These are phyloP conservation scores for Phaethon lepturus DNA, from an alignment of 2,113 vertebrate species.

Conservation along the genomic window DNA sequence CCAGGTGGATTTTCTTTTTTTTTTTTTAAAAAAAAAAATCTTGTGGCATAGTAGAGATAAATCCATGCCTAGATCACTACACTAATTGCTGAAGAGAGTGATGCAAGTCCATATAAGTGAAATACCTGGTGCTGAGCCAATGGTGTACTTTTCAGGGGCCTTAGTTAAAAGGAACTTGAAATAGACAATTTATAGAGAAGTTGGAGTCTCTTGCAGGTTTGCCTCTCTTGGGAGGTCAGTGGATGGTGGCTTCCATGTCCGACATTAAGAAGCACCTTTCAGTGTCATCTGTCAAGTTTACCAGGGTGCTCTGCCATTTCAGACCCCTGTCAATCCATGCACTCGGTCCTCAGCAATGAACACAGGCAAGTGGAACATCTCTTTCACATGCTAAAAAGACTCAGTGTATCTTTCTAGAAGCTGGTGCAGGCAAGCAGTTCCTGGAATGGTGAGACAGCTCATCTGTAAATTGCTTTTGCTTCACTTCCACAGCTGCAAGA, in stretches of 20 bases:
- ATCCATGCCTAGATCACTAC: background rate
- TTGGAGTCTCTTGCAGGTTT: background rate
- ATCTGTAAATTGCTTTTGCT: slow-evolving; percentile 47
- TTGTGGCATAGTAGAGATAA: background rate
- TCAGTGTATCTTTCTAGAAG: background rate
- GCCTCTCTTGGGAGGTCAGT: background rate
- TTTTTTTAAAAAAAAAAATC: background rate
- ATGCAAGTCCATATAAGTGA: background rate
- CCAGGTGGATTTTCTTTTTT: background rate
- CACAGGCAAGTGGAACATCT: background rate
- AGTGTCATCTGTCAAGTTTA: background rate
- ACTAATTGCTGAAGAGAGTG: background rate
- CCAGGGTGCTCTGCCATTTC: background rate
- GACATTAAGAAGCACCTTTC: background rate
- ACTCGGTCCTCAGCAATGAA: background rate
- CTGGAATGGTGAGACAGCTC: slow-evolving; percentile 11
- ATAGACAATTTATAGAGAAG: background rate
- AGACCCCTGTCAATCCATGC: background rate
- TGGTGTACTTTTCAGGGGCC: background rate
- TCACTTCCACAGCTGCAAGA: slow-evolving; percentile 45
- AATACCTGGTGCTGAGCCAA: background rate
- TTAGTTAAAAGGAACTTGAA: background rate
- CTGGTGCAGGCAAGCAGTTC: slow-evolving; percentile 7
- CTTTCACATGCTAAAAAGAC: background rate
- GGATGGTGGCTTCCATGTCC: background rate